Evolutionary conservation across 2,113 vertebrate genomes (phyloP).

Genomic region (Progne subis): DNA sequence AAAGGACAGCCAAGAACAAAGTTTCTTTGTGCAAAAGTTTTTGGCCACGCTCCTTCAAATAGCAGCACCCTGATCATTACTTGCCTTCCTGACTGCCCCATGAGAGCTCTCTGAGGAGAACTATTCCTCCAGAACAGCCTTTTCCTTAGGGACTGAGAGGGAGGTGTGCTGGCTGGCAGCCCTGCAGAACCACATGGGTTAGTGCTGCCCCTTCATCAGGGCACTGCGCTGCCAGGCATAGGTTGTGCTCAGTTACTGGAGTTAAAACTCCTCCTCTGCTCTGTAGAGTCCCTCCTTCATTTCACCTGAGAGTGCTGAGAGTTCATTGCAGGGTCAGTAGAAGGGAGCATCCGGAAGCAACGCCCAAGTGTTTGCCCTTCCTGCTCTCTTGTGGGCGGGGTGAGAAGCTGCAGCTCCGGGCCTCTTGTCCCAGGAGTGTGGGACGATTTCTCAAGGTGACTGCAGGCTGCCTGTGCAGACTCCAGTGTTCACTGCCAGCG

Average conservation of each 20-base stretch:
- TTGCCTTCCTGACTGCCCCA: not conserved
- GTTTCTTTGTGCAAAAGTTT: not conserved
- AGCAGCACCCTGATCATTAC: not conserved
- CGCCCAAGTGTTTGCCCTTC: not conserved
- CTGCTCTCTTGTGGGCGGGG: not conserved
- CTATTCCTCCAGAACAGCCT: not conserved
- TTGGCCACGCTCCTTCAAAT: not conserved
- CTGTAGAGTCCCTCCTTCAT: not conserved
- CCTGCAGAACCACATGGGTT: not conserved
- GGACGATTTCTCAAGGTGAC: slow-evolving; percentile 6
- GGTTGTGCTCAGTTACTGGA: not conserved
- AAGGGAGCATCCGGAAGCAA: not conserved
- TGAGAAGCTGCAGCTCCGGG: not conserved
- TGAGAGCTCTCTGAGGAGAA: not conserved
- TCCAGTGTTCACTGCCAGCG: not conserved
- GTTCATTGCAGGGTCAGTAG: not conserved
- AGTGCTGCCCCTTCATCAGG: not conserved
- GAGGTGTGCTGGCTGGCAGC: not conserved
- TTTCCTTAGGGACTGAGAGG: not conserved
- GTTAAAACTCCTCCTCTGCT: not conserved
- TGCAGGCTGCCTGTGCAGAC: not conserved
- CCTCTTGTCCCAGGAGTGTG: not conserved
- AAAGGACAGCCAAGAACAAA: not conserved
- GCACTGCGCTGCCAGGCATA: not conserved
- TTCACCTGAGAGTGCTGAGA: not conserved